These are phyloP conservation scores for Drosophila aldrichi DNA, from an alignment of 2,888 invertebrate species.

Conservation along the genomic window DNA sequence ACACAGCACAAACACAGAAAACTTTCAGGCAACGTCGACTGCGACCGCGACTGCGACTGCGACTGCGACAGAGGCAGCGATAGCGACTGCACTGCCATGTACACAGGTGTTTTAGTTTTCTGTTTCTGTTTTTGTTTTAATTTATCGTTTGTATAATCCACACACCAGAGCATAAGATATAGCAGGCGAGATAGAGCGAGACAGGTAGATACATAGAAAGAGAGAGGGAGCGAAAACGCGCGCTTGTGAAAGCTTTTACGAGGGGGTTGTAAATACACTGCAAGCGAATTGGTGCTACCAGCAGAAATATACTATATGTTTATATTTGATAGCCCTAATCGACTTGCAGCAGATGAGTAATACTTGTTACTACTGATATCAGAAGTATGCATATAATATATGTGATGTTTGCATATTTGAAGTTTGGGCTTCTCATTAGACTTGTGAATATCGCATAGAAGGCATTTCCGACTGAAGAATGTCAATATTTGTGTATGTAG, in stretches of 20 bases:
- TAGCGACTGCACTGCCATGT: conserved; percentile 61
- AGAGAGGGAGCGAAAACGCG: conserved; percentile 4
- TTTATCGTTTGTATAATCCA: conserved; percentile 57
- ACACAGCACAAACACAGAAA: conserved; percentile 24
- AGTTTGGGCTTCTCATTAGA: not conserved
- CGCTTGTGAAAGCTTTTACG: conserved; percentile 42
- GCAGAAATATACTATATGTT: not conserved
- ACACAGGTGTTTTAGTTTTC: conserved; percentile 73
- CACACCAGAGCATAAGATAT: conserved; percentile 15
- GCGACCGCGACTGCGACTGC: too few relatives aligned
- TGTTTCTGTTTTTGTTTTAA: conserved; percentile 46
- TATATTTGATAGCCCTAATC: conserved; percentile 11
- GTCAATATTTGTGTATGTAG: not conserved
- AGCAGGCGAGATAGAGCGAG: not conserved
- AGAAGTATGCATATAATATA: not conserved
- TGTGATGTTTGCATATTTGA: not conserved
- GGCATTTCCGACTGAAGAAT: not conserved
- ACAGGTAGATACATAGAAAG: not conserved
- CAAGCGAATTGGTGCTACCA: conserved; percentile 9
- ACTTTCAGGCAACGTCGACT: conserved; percentile 38
- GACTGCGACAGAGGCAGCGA: conserved; percentile 42
- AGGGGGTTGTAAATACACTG: conserved; percentile 60
- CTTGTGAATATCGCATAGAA: not conserved
- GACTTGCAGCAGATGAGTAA: conserved; percentile 1
- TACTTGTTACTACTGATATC: not conserved